Base-by-base conservation (phyloP, 2,113 vertebrate species). In the Daubentonia madagascariensis region DNA sequence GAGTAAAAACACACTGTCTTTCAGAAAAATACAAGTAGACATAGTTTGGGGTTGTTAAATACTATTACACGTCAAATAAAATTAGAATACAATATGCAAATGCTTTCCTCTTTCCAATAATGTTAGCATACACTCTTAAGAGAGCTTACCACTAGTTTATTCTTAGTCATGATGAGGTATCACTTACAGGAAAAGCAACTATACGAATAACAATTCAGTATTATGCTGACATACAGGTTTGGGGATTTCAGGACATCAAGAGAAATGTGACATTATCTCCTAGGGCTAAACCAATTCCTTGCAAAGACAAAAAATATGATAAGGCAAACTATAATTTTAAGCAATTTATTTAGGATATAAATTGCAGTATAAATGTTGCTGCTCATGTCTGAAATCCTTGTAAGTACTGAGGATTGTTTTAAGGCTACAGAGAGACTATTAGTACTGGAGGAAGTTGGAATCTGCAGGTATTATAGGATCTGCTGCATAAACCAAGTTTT, bases 21-120 rank as follows among this genome's bases (percentile, higher is more conserved):
- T 76, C 43, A 85, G 22, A 90, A 95, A 90, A 94, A 85, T 6
- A 48, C 52, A 91, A 48, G 37, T 1, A 88, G 68, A 96, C 37
- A 78, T 8, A 94, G 84, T 25, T 59, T 76, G 92, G 67, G n/a
- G 81, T 85, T 96, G 23, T 86, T 6, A 12, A 76, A 79, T 35
- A 93, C 59, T 84, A n/a, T 87, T 97, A 94, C 6, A 67, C 0
- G 0, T 57, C 57, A 97, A 85, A 95, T 93, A 93, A 95, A 95
- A 95, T 83, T 85, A 97, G 63, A 89, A 32, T n/a, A 70, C 50
- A 85, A 65, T 0, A 96, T 65, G 28, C 0, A 12, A 91, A 93
- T 87, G 73, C 79, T 4, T 98, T 89, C 63, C 84, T 63, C 87
- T 90, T 98, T 97, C 96, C 95, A 98, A 97, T 57, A 96, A 57